Evolutionary conservation across 2,888 invertebrate species (phyloP), one percentile per base, ranked within the genome.

Genomic region (Hermaeophaga mercurialis): DNA sequence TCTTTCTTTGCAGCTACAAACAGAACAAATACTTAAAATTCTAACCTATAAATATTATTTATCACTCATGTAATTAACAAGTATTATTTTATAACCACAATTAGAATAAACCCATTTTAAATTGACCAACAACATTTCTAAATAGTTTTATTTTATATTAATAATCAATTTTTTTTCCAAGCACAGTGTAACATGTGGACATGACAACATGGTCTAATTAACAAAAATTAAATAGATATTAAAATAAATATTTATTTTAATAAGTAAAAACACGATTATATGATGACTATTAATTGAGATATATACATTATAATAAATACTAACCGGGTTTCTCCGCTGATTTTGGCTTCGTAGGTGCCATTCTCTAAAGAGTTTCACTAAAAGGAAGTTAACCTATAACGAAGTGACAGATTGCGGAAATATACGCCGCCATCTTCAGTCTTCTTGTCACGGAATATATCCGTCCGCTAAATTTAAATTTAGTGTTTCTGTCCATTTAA

Each of bases 311-410:
- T n/a, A 31, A 17, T 39, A 24, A 47, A 76, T 76, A 80, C 83
- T 81, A 85, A 90, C 90, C 90, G 81, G 91, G 82, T 83, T 91
- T 91, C 76, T 91, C 91, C 73, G 89, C 85, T 77, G 90, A 77
- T 75, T 84, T 84, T 65, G 82, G 88, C 84, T 93, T 93, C 79
- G 87, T 85, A 72, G 92, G 91, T 84, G 91, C 90, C 93, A 93
- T 93, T 81, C 85, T 86, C 64, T 28, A n/a, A 12, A 56, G 33
- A 22, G 39, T 12, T 49, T 43, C 44, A 61, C 52, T 47, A 57
- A 63, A 63, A 65, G 59, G 56, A 65, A 62, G 62, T 57, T 62
- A 61, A 66, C 62, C 60, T 63, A 36, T 49, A n/a, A 61, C 17
- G 9, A 22, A 17, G 55, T 58, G 53, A 45, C 39, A 31, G 7